These are phyloP conservation scores for Eristalis tenax DNA, from an alignment of 2,888 invertebrate genomes.

Conservation along the genomic window DNA sequence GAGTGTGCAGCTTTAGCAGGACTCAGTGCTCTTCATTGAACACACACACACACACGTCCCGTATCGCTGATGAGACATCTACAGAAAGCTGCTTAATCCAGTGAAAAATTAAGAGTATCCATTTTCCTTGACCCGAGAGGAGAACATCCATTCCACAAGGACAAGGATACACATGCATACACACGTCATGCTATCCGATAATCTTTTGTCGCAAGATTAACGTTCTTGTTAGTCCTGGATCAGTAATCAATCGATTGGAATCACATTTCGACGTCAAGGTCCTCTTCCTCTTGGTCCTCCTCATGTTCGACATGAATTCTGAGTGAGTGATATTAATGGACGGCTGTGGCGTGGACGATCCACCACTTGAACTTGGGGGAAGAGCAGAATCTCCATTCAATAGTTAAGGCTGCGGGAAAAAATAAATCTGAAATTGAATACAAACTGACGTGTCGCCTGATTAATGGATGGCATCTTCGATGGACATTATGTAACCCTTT, in stretches of 20 bases:
- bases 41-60: background rate
- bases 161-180: background rate
- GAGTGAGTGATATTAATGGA: constrained; percentile 48
- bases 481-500: background rate
- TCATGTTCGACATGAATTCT: constrained; percentile 13
- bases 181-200: background rate
- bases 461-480: constrained; percentile 3
- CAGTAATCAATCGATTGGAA: constrained; percentile 55
- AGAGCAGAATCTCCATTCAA: background rate
- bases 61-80: background rate
- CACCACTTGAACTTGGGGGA: background rate
- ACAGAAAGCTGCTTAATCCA: background rate
- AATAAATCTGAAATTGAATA: background rate
- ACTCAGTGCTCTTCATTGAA: background rate
- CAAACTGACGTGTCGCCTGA: constrained; percentile 7
- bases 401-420: background rate
- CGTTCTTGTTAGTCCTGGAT: constrained; percentile 31
- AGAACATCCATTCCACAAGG: background rate
- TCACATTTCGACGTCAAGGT: constrained; percentile 38
- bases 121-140: background rate
- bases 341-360: constrained; percentile 18
- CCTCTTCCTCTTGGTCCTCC: background rate
- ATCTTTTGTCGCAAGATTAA: constrained; percentile 13
- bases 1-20: no score
- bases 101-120: background rate